Evolutionary conservation across 2,888 invertebrate genomes (phyloP), one percentile per base, ranked within the genome.

Genomic region (Arctia plantaginis): DNA sequence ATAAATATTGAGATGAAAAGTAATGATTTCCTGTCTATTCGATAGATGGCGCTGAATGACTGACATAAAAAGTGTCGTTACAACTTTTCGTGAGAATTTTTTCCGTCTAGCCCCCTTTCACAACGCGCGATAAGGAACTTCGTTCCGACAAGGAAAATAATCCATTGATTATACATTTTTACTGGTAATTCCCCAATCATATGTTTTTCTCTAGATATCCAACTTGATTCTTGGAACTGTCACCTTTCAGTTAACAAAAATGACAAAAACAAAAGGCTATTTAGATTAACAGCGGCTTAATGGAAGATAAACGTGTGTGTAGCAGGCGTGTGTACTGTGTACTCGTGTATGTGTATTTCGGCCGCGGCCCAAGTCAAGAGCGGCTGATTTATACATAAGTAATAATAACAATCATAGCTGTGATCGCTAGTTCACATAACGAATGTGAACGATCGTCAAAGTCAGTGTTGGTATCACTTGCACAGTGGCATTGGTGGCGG

Each of bases 251-350:
- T n/a, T 18, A n/a, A 8, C 55, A 66, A 66, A 59, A 66, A 66
- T 15, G 72, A 72, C 71, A 66, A 72, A 55, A 41, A 10, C n/a
- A 33, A 66, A 55, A 35, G 15, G 6, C 23, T 30, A 30, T 62
- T 30, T 30, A 62, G 18, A 62, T 62, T 30, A 30, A 15, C 30
- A 30, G 15, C 30, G 8, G 30, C 39, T 69, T 74, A 74, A 39
- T 55, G 72, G 69, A 76, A 41, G 30, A 72, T 39, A 51, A 39
- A 66, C n/a, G 47, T 27, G 35, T 41, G 71, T 66, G 72, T 51
- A 72, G 65, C 71, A 35, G 59, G n/a, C 13, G 13, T 67, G 47
- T 47, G 30, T 62, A 15, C 15, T 62, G 27, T 59, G 27, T 59
- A 59, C 3, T 59, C 59, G n/a, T 23, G 51, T 27, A 20, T 47